Conservation (phyloP, 35 echinoderm and acorn worm genomes). For the Acanthaster planci region DNA sequence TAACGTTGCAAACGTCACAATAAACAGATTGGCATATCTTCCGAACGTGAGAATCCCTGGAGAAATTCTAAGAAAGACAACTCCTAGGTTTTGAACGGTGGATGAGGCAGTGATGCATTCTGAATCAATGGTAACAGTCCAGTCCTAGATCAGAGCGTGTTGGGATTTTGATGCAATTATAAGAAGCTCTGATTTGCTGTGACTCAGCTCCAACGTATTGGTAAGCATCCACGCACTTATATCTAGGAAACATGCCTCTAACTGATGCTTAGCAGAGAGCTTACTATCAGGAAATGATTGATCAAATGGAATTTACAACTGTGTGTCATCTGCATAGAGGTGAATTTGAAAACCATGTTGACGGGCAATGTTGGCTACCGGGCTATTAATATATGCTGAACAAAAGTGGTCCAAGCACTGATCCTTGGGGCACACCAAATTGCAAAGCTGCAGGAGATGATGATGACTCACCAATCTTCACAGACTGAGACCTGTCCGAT, state of each 20-base stretch:
- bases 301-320: background rate
- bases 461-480: background rate
- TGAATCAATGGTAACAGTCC: too few relatives aligned
- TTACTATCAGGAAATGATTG: background rate
- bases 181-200: background rate
- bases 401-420: too few relatives aligned
- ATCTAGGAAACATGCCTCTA: background rate
- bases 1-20: too few relatives aligned
- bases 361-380: background rate
- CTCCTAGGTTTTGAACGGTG: too few relatives aligned
- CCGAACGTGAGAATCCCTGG: too few relatives aligned
- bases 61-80: too few relatives aligned
- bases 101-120: too few relatives aligned
- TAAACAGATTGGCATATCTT: too few relatives aligned
- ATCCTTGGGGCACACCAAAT: slow-evolving; percentile 24
- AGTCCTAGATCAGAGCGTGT: too few relatives aligned
- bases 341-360: background rate
- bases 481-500: background rate
- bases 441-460: background rate
- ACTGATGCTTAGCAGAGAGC: background rate
- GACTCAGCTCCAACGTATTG: background rate
- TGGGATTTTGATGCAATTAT: background rate
- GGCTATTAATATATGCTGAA: slow-evolving; percentile 7
- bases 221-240: background rate
- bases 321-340: background rate